Conservation (phyloP, 2,797 vertebrate genomes). For the Typhlichthys eigenmanni region DNA sequence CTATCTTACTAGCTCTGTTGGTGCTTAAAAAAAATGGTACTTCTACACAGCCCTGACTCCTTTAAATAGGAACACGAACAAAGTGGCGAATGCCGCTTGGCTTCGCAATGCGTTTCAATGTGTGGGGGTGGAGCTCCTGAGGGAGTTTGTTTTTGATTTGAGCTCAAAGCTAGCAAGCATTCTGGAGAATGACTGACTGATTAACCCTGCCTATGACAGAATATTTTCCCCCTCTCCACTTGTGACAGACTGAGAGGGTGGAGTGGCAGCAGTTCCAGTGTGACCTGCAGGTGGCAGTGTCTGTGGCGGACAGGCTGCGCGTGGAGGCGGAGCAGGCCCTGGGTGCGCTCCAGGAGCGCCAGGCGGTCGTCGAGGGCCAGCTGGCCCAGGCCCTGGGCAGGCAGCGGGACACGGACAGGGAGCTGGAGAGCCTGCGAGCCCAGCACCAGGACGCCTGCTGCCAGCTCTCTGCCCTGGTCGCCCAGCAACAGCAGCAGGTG, state of each 20-base stretch:
- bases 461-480: conserved; percentile 48
- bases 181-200: too few relatives aligned
- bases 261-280: conserved; percentile 80
- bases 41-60: too few relatives aligned
- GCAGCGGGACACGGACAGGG: conserved; percentile 51
- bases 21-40: too few relatives aligned
- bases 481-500: conserved; percentile 36
- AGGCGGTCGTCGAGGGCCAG: conserved; percentile 52
- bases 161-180: too few relatives aligned
- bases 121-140: too few relatives aligned
- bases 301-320: conserved; percentile 75
- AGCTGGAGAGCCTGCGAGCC: conserved; percentile 59
- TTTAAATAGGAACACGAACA: too few relatives aligned
- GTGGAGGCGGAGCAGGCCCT: conserved; percentile 70
- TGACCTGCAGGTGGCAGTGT: conserved; percentile 77
- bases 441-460: conserved; percentile 50
- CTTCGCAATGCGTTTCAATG: too few relatives aligned
- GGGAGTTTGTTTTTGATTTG: too few relatives aligned
- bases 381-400: conserved; percentile 51
- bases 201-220: background rate
- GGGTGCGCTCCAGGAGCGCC: conserved; percentile 47
- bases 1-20: too few relatives aligned
- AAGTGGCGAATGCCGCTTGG: too few relatives aligned
- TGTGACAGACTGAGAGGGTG: conserved; percentile 62
- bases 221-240: background rate